Evolutionary conservation across 2,888 invertebrate genomes (phyloP), one percentile per base, ranked within the genome.

Genomic region (Temnothorax unifasciatus): DNA sequence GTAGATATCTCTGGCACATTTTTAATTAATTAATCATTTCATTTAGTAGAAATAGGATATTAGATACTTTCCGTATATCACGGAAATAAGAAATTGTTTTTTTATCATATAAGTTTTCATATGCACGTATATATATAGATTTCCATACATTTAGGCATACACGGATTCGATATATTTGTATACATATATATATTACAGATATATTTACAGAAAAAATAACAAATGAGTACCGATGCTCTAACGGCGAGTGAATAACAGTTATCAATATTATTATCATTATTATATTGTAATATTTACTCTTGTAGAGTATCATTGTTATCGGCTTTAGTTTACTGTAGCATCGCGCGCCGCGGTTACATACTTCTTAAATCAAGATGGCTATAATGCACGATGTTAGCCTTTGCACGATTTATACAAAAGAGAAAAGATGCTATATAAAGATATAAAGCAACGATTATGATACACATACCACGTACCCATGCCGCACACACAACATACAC

Each of bases 281-380:
- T 29, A 68, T 29, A 47, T 4, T 44, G 8, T 44, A 44, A 61
- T 75, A 75, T 47, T 75, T 61, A 44, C 34, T 29, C 29, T 29
- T 29, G 29, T 61, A 34, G 8, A 38, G n/a, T 74, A 47, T 75
- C 47, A 44, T 59, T 61, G 74, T 59, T 74, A 41, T 74, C n/a
- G 3, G 52, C 44, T 59, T 74, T 34, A 59, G 15, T 61, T 74
- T 47, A 44, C 11, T 15, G 9, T 61, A 15, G 4, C 54, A 38
- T 54, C 11, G 21, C 15, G 38, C 38, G 18, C 54, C 21, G 54
- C 54, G 41, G 57, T 29, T 29, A 29, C 29, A 15, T 21, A 73
- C 6, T 41, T 57, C 21, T 54, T 34, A 71, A 18, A 57, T 41
- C 21, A 57, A 73, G 18, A 73, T 18, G 34, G n/a, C 9, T 54